Evolutionary conservation across 2,888 invertebrate species (phyloP).

Genomic region (Dynastes hyllus): DNA sequence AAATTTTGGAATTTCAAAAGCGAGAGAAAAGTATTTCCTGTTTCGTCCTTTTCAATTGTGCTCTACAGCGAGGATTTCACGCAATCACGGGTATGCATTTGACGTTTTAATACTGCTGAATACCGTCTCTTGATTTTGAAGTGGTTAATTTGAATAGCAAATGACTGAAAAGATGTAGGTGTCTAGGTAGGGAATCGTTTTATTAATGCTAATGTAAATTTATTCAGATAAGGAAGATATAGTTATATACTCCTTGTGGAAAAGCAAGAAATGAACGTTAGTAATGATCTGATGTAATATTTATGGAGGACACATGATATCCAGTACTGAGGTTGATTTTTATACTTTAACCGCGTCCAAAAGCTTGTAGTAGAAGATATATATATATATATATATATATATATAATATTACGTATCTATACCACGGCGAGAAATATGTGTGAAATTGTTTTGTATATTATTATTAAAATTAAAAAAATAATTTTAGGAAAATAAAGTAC

Average conservation of each 20-base stretch:
- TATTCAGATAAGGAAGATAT: conserved; percentile 32
- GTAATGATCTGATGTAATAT: conserved; percentile 18
- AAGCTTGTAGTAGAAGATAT: too few species aligned
- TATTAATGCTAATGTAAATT: conserved; percentile 36
- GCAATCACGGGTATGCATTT: conserved; percentile 24
- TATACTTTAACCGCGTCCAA: too few species aligned
- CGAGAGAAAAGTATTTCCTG: conserved; percentile 24
- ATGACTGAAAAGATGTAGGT: conserved; percentile 25
- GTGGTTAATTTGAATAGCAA: conserved; percentile 38
- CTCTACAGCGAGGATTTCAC: conserved; percentile 1
- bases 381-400: too few species aligned
- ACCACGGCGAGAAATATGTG: too few species aligned
- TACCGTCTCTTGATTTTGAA: conserved; percentile 30
- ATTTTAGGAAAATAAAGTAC: too few species aligned
- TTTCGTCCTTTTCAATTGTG: conserved; percentile 12
- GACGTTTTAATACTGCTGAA: conserved; percentile 31
- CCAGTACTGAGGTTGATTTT: too few species aligned
- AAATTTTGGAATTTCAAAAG: conserved; percentile 23
- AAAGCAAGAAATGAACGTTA: not conserved
- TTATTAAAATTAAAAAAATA: too few species aligned
- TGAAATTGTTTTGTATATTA: too few species aligned
- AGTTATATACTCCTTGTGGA: not conserved
- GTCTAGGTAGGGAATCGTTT: conserved; percentile 4
- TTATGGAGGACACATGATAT: not conserved
- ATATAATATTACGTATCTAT: too few species aligned